These are phyloP conservation scores for Hydrocynus forskahlii DNA, from an alignment of 2,797 vertebrate genomes.

Conservation along the genomic window DNA sequence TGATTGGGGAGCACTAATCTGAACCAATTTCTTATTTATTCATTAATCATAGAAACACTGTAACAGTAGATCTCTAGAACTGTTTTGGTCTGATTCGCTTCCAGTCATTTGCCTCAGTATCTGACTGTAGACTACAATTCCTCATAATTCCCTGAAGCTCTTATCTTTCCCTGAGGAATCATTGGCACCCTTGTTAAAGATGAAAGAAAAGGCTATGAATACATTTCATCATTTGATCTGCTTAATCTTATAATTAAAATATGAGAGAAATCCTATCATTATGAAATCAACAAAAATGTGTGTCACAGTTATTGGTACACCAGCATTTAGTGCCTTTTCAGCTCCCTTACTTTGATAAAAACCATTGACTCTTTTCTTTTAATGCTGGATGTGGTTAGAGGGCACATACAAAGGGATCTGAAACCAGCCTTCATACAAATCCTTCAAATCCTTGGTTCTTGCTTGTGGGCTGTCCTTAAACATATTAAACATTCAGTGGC, in stretches of 20 bases:
- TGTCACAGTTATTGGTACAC: background rate
- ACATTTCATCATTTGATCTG: background rate
- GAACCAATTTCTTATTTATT: too few relatives aligned
- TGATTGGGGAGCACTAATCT: too few relatives aligned
- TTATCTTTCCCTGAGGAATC: background rate
- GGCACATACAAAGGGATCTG: background rate
- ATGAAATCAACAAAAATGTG: background rate
- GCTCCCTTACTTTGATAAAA: background rate
- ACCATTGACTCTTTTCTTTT: background rate
- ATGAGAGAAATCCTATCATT: background rate
- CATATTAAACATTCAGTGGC: too few relatives aligned
- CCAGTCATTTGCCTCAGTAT: too few relatives aligned
- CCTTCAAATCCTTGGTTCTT: background rate
- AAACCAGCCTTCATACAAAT: background rate
- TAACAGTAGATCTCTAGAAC: too few relatives aligned
- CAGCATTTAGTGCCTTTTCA: background rate
- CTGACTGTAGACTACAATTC: too few relatives aligned
- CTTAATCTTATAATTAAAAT: background rate
- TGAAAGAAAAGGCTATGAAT: background rate
- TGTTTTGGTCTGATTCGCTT: too few relatives aligned
- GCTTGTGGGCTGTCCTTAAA: background rate
- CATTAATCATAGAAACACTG: too few relatives aligned
- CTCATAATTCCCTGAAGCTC: background rate
- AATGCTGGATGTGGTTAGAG: background rate
- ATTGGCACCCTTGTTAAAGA: background rate